Evolutionary conservation across 2,888 invertebrate species (phyloP).

Genomic region (Plusia festucae): DNA sequence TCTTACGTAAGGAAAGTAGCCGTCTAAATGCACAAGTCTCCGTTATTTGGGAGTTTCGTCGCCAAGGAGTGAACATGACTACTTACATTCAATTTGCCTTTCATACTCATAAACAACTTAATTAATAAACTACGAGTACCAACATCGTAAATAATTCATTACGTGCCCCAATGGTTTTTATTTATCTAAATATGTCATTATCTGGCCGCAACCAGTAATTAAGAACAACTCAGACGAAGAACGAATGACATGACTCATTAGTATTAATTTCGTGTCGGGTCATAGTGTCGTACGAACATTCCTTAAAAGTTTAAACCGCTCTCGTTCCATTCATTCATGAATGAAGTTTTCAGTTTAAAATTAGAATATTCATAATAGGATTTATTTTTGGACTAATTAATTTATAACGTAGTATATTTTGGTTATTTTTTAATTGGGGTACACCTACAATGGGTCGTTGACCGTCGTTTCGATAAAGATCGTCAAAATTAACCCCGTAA

Average conservation of each 20-base stretch:
- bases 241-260: slow-evolving; percentile 55
- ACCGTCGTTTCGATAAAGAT: not conserved
- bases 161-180: slow-evolving; percentile 27
- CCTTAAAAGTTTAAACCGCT: slow-evolving; percentile 6
- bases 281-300: not conserved
- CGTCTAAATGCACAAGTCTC: too few species aligned
- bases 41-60: not conserved
- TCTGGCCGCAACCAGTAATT: slow-evolving; percentile 47
- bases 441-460: not conserved
- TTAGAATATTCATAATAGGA: not conserved
- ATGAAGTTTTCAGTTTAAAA: not conserved
- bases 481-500: not conserved
- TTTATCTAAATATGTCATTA: slow-evolving; percentile 55
- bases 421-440: not conserved
- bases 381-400: not conserved
- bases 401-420: not conserved
- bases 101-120: slow-evolving; percentile 10
- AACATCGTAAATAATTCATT: slow-evolving; percentile 39
- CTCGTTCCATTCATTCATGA: not conserved
- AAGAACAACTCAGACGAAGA: slow-evolving; percentile 36
- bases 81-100: not conserved
- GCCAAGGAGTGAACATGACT: slow-evolving; percentile 4
- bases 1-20: not conserved
- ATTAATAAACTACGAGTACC: slow-evolving; percentile 27
- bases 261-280: slow-evolving; percentile 28